Percentiles rank a stretch among this genome's conserved stretches.
These are phyloP conservation scores for Anastrepha obliqua DNA, from an alignment of 1,140 invertebrate genomes.

Conservation along the genomic window DNA sequence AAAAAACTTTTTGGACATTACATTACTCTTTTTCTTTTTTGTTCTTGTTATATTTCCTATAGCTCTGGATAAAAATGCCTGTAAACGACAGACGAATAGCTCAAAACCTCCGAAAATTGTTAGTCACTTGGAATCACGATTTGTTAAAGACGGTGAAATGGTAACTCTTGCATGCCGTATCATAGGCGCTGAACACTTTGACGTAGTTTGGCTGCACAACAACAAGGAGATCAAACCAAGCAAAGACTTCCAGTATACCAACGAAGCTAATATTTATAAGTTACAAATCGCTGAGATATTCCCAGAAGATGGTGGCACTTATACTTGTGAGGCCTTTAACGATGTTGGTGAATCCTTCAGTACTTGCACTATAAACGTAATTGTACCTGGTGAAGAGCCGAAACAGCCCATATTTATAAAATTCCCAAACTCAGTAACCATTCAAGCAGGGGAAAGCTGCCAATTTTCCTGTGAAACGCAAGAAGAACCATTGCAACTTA, in stretches of 20 bases:
- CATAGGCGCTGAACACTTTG: constrained; percentile 90
- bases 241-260: constrained; percentile 96
- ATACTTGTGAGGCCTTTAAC: constrained; percentile 97
- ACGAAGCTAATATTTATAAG: constrained; percentile 92
- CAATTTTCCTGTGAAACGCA: constrained; percentile 78
- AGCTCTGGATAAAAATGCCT: constrained; percentile 80
- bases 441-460: constrained; percentile 86
- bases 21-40: constrained; percentile 14
- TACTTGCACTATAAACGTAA: constrained; percentile 89
- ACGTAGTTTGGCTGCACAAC: constrained; percentile 96
- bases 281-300: constrained; percentile 95
- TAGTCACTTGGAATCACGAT: constrained; percentile 86
- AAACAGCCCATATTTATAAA: constrained; percentile 89
- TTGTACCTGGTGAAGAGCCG: constrained; percentile 89
- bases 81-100: constrained; percentile 73
- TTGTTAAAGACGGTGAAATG: constrained; percentile 90
- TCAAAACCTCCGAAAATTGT: constrained; percentile 89
- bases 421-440: constrained; percentile 92
- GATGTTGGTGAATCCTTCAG: constrained; percentile 95
- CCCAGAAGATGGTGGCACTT: constrained; percentile 91
- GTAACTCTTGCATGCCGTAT: constrained; percentile 90
- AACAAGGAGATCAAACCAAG: constrained; percentile 97
- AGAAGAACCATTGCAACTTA: constrained; percentile 77
- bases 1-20: not conserved
- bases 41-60: constrained; percentile 51